Evolutionary conservation across 2,113 vertebrate species (phyloP).

Genomic region (Lates calcarifer): DNA sequence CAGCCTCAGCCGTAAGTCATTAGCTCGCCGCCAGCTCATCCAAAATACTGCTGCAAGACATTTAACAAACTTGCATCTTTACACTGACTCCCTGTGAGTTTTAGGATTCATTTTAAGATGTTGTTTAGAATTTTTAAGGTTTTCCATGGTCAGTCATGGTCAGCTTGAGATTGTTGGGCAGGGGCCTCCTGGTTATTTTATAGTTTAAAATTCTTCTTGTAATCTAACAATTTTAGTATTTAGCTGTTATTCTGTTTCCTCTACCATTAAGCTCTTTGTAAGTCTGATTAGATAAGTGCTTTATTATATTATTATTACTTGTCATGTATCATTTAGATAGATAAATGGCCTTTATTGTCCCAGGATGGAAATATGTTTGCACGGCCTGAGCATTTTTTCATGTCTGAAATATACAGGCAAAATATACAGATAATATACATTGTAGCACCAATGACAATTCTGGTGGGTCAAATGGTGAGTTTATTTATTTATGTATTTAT

Average conservation of each 20-base stretch:
- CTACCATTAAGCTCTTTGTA: neutral
- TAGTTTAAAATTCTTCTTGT: neutral
- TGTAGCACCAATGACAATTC: neutral
- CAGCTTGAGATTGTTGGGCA: too few species aligned
- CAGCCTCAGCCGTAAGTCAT: neutral
- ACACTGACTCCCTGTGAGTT: conserved; percentile 1
- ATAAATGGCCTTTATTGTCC: neutral
- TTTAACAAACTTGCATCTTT: conserved; percentile 14
- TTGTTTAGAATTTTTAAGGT: neutral
- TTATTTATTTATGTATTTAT: too few species aligned
- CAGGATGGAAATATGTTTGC: neutral
- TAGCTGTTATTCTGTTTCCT: neutral
- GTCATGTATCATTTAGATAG: neutral
- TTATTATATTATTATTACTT: neutral
- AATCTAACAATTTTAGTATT: neutral
- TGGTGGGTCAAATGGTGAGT: too few species aligned
- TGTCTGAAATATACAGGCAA: too few species aligned
- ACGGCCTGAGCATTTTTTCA: neutral
- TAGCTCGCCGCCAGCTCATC: neutral
- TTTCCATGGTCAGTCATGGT: conserved; percentile 8
- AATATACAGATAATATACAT: neutral
- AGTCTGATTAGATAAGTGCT: neutral
- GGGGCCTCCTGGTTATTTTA: neutral
- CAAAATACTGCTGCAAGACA: neutral
- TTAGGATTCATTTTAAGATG: conserved; percentile 9